phyloP scores from a whole-genome alignment of 2,113 vertebrate species.

The Pseudopodoces humilis region DNA sequence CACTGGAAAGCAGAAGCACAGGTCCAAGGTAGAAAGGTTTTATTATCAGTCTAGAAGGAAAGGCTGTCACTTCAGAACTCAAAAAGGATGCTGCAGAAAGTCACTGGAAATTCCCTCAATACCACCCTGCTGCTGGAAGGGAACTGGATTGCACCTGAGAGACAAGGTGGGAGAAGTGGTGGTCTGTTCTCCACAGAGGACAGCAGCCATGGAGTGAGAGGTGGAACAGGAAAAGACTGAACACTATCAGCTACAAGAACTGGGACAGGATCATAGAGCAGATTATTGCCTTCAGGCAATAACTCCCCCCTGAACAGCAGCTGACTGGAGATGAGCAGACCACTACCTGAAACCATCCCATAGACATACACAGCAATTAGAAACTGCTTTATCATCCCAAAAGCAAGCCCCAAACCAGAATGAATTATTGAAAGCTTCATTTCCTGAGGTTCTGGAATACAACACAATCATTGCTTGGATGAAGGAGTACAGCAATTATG shows the following conservation, averaged over 20 bases:
- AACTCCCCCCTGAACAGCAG: not conserved
- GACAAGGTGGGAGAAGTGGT: not conserved
- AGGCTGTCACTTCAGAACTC: not conserved
- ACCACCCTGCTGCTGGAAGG: not conserved
- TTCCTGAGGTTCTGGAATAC: not conserved
- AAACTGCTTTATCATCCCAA: not conserved
- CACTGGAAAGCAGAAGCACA: not conserved
- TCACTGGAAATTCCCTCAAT: not conserved
- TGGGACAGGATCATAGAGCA: not conserved
- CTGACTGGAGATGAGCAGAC: not conserved
- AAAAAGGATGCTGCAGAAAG: not conserved
- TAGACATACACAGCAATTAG: rapidly evolving
- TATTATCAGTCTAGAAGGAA: not conserved
- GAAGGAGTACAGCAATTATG: not conserved
- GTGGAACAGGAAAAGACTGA: not conserved
- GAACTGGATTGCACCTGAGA: not conserved
- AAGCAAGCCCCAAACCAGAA: not conserved
- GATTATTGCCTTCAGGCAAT: not conserved
- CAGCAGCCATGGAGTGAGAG: not conserved
- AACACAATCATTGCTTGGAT: not conserved
- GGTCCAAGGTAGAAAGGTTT: not conserved
- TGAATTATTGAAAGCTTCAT: not conserved
- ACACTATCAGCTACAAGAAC: not conserved
- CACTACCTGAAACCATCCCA: not conserved
- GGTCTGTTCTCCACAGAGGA: not conserved